A percentile compares a stretch with the other conserved stretches of the same genome.
Evolutionary conservation across 2,888 invertebrate species (phyloP).

Genomic region (Acronicta psi): DNA sequence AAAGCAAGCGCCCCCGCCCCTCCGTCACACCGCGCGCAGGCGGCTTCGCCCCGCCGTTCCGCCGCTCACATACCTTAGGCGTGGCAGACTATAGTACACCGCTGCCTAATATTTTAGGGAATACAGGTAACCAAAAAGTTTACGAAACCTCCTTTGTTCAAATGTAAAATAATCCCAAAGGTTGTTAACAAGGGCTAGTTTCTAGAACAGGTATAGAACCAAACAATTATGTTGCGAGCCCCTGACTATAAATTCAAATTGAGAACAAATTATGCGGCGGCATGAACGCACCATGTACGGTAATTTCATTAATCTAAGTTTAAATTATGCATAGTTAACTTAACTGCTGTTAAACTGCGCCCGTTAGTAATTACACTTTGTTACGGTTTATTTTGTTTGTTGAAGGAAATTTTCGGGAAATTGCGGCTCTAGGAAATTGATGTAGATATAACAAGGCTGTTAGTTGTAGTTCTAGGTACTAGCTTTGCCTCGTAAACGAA

Average conservation of each 20-base stretch:
- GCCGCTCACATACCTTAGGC: too few species aligned
- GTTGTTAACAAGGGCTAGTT: slow-evolving; percentile 15
- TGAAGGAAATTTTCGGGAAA: slow-evolving; percentile 22
- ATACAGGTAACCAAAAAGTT: neutral
- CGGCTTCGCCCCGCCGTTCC: too few species aligned
- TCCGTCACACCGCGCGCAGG: too few species aligned
- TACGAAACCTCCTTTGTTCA: neutral
- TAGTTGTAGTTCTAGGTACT: too few species aligned
- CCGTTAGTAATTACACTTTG: slow-evolving; percentile 50
- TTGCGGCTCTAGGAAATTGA: slow-evolving; percentile 24
- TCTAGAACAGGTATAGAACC: slow-evolving; percentile 19
- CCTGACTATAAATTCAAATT: slow-evolving; percentile 65
- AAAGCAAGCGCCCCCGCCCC: too few species aligned
- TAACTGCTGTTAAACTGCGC: slow-evolving; percentile 52
- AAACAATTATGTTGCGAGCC: slow-evolving; percentile 44
- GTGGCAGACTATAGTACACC: too few species aligned
- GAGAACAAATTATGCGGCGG: slow-evolving; percentile 65
- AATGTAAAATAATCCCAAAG: neutral
- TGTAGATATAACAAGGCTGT: neutral
- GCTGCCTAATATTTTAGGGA: too few species aligned
- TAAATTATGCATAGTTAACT: slow-evolving; percentile 69
- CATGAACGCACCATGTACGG: slow-evolving; percentile 59
- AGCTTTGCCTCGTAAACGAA: neutral
- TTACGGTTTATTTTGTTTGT: slow-evolving; percentile 48
- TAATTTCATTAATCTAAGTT: slow-evolving; percentile 70